These are phyloP conservation scores for Amblyopsis hoosieri DNA, from an alignment of 2,797 vertebrate genomes.

Conservation along the genomic window DNA sequence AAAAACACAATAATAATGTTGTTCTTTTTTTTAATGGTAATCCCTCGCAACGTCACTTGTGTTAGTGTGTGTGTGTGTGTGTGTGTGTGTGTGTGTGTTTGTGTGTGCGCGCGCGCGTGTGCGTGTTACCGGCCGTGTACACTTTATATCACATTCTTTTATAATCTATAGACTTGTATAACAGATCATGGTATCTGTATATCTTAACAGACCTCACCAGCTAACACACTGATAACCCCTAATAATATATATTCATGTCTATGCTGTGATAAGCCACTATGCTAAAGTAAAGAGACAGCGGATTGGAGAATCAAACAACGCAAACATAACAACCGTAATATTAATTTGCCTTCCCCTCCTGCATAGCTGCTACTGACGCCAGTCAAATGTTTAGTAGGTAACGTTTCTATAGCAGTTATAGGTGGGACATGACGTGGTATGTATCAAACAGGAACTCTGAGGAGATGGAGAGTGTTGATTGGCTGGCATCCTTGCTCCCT, in stretches of 20 bases:
- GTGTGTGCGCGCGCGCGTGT: slow-evolving; percentile 12
- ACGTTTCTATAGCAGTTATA: slow-evolving; percentile 30
- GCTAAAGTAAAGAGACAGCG: slow-evolving; percentile 59
- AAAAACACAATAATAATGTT: neutral
- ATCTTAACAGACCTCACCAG: slow-evolving; percentile 47
- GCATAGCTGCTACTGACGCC: slow-evolving; percentile 43
- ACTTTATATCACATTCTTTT: slow-evolving; percentile 71
- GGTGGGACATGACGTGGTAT: slow-evolving; percentile 29
- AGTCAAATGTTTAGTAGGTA: slow-evolving; percentile 37
- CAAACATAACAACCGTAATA: slow-evolving; percentile 28
- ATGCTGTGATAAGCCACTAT: slow-evolving; percentile 64
- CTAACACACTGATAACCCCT: slow-evolving; percentile 62
- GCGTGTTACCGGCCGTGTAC: slow-evolving; percentile 46
- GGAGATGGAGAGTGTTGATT: slow-evolving; percentile 37
- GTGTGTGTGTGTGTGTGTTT: slow-evolving; percentile 2
- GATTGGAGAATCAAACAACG: slow-evolving; percentile 42
- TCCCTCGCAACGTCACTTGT: slow-evolving; percentile 36
- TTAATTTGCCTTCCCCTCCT: slow-evolving; percentile 1
- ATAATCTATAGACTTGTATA: slow-evolving; percentile 68
- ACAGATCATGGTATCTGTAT: slow-evolving; percentile 48
- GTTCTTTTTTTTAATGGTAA: slow-evolving; percentile 16
- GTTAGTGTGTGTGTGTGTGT: neutral
- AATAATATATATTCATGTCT: slow-evolving; percentile 62
- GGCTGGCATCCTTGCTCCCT: slow-evolving; percentile 54
- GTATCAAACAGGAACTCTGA: slow-evolving; percentile 46